A percentile compares a stretch with the other conserved stretches of the same genome.
These are phyloP conservation scores for Mactra quadrangularis DNA, from an alignment of 1,140 invertebrate species.

Conservation along the genomic window DNA sequence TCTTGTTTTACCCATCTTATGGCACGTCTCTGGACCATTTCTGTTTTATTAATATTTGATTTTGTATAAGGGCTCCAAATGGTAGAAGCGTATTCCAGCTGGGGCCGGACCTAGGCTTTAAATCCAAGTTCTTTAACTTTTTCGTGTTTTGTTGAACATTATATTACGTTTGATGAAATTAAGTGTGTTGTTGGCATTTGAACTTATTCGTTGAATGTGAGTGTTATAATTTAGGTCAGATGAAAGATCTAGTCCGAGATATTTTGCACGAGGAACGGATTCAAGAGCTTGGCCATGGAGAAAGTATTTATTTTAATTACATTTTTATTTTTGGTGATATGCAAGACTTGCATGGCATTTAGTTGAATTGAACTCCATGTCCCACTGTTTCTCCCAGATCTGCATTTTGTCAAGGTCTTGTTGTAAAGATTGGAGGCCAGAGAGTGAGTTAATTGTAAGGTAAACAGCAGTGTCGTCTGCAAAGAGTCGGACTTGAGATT, in stretches of 20 bases:
- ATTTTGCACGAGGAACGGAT: background rate
- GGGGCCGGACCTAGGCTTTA: background rate
- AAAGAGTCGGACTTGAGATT: conserved; percentile 34
- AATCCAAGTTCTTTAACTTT: background rate
- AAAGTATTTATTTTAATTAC: background rate
- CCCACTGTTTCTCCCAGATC: conserved; percentile 33
- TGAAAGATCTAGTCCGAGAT: conserved; percentile 39
- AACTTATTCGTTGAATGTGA: background rate
- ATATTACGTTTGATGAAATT: background rate
- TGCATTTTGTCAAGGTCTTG: background rate
- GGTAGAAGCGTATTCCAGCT: conserved; percentile 3
- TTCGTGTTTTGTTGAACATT: background rate
- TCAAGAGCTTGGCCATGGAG: background rate
- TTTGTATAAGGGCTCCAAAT: background rate
- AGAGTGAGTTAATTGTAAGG: background rate
- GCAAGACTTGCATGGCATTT: conserved; percentile 35
- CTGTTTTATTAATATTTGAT: no score
- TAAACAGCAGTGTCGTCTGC: conserved; percentile 39
- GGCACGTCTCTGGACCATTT: background rate
- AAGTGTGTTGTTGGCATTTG: conserved; percentile 2
- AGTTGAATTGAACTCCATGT: conserved; percentile 53
- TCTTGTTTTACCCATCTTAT: background rate
- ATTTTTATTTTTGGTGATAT: conserved; percentile 15
- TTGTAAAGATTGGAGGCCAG: background rate
- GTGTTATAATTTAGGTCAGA: conserved; percentile 7